A percentile compares a stretch with the other conserved stretches of the same genome.
Conservation (phyloP, 2,797 vertebrate species). For the Coendou prehensilis region DNA sequence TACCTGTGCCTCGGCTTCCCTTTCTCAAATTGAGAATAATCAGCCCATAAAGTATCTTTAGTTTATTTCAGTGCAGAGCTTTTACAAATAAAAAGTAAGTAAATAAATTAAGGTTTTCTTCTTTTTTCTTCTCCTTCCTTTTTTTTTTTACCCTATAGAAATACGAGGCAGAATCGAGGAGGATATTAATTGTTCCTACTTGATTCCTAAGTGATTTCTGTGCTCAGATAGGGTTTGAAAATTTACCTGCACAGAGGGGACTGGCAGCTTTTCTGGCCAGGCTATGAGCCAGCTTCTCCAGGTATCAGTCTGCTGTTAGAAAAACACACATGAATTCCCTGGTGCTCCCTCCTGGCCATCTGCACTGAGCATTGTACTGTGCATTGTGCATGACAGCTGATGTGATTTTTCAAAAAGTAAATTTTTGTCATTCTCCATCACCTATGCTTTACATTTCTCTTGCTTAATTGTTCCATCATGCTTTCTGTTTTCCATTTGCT, state of each 20-base stretch:
- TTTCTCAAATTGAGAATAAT: not conserved
- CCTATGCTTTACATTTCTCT: not conserved
- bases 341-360: not conserved
- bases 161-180: not conserved
- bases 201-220: not conserved
- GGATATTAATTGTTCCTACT: not conserved
- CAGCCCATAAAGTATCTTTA: not conserved
- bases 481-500: not conserved
- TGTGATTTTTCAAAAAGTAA: not conserved
- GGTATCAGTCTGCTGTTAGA: not conserved
- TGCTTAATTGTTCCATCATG: not conserved
- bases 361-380: too few species aligned
- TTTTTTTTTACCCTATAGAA: not conserved
- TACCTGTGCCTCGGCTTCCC: not conserved
- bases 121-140: not conserved
- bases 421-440: not conserved
- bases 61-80: not conserved
- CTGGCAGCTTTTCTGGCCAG: not conserved
- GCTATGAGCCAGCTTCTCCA: not conserved
- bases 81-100: slow-evolving; percentile 19
- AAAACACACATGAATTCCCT: not conserved
- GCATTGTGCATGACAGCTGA: not conserved
- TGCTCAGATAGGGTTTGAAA: not conserved
- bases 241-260: not conserved
- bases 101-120: not conserved